Evolutionary conservation across 2,113 vertebrate genomes (phyloP), one percentile per base, ranked within the genome.

Genomic region (Neotoma lepida): DNA sequence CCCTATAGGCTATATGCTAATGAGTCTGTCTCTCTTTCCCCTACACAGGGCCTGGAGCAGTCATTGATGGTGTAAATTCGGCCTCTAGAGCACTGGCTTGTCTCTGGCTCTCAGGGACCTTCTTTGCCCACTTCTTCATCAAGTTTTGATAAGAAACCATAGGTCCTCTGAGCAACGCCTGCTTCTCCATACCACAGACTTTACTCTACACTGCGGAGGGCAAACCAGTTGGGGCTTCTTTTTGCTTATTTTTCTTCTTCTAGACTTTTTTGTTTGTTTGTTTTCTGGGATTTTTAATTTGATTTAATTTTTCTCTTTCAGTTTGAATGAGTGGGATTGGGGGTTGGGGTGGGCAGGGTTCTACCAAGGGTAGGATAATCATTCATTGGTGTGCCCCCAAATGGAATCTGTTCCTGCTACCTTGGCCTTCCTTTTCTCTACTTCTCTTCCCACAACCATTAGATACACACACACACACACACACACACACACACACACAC

Each of bases 121-220:
- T 99, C 94, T 98, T 99, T 58, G 98, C 98, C 95, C 97, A 98
- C 97, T 98, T 99, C 98, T 98, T 99, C 97, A 98, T 99, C 98
- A 98, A 98, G 98, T 99, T 99, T 99, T 99, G 99, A 99, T 99
- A 98, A 98, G 98, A 98, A 97, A 97, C 96, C 96, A 80, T 98
- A 98, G 98, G 98, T 98, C 97, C 97, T 96, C 97, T 97, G 97
- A 98, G 95, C 95, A 88, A 96, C 86, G 74, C 95, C 96, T 97
- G 97, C 98, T 98, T 98, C 98, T 98, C 97, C 98, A 98, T 96
- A 93, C 98, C 96, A 97, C 97, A 98, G 99, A 99, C 99, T 98
- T 95, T 94, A 98, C 98, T 98, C 97, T 96, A 92, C 90, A 98
- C 97, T 98, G 97, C 96, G 97, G 98, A 98, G 98, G 98, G 97